Conservation (phyloP, 2,113 vertebrate species). For the Oreochromis aureus region DNA sequence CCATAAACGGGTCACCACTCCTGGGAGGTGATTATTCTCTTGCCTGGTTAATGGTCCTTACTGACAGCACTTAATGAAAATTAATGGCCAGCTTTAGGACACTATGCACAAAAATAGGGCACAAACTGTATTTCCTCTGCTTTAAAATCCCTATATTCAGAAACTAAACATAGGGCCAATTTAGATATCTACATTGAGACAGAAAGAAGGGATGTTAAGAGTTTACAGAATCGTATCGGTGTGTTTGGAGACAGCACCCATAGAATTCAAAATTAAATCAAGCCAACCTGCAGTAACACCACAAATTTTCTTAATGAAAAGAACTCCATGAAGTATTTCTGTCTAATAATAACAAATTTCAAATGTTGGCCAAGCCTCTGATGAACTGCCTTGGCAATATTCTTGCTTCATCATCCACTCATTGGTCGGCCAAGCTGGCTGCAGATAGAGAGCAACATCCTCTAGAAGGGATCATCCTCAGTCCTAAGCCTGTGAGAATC, state of each 20-base stretch:
- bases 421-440: slow-evolving; percentile 19
- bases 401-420: slow-evolving; percentile 42
- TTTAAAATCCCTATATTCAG: background rate
- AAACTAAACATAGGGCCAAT: background rate
- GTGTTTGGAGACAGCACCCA: background rate
- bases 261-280: slow-evolving; percentile 18
- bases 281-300: background rate
- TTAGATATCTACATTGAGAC: background rate
- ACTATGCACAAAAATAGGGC: slow-evolving; percentile 19
- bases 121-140: slow-evolving; percentile 3
- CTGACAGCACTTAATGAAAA: slow-evolving; percentile 75
- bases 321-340: slow-evolving; percentile 25
- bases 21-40: slow-evolving; percentile 70
- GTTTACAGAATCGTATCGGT: background rate
- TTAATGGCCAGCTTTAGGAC: slow-evolving; percentile 63
- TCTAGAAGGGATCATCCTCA: slow-evolving; percentile 25
- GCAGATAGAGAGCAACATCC: slow-evolving; percentile 3
- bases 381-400: slow-evolving; percentile 27
- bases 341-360: slow-evolving; percentile 34
- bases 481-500: slow-evolving; percentile 38
- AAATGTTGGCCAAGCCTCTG: background rate
- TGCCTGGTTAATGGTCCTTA: slow-evolving; percentile 72
- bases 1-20: slow-evolving; percentile 68
- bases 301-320: slow-evolving; percentile 36
- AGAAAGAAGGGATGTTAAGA: background rate